Evolutionary conservation across 2,888 invertebrate species (phyloP).

Genomic region (Brachypalpus laphriformis): DNA sequence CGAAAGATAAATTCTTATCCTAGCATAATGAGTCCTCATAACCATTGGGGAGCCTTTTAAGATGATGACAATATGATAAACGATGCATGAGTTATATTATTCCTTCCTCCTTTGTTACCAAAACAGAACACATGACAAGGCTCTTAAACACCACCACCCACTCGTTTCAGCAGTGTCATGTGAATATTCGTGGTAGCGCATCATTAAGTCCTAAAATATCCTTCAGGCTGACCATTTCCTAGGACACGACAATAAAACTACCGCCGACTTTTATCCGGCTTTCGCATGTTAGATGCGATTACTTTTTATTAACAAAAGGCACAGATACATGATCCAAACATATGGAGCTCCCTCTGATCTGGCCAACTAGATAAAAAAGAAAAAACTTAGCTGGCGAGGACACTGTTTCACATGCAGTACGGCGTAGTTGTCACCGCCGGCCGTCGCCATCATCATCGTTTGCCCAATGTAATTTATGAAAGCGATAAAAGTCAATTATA

Average conservation of each 20-base stretch:
- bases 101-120: neutral
- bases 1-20: slow-evolving; percentile 28
- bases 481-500: slow-evolving; percentile 72
- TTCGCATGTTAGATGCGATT: slow-evolving; percentile 56
- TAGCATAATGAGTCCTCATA: slow-evolving; percentile 33
- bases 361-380: slow-evolving; percentile 11
- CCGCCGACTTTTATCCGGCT: slow-evolving; percentile 47
- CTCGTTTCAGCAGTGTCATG: slow-evolving; percentile 22
- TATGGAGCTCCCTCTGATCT: slow-evolving; percentile 17
- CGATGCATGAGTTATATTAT: slow-evolving; percentile 15
- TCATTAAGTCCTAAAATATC: slow-evolving; percentile 47
- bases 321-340: slow-evolving; percentile 21
- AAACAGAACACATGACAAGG: slow-evolving; percentile 30
- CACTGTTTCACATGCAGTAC: neutral
- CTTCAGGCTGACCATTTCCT: slow-evolving; percentile 24
- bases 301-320: slow-evolving; percentile 47
- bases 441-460: slow-evolving; percentile 53
- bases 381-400: slow-evolving; percentile 3
- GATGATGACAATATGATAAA: slow-evolving; percentile 42
- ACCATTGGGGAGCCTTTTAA: slow-evolving; percentile 30
- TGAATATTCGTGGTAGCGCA: slow-evolving; percentile 50
- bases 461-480: slow-evolving; percentile 61
- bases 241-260: slow-evolving; percentile 36
- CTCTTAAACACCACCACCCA: slow-evolving; percentile 19
- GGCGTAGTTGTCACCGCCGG: neutral